Evolutionary conservation across 2,888 invertebrate genomes (phyloP), one percentile per base, ranked within the genome.

Genomic region (Ophion ventricosus): DNA sequence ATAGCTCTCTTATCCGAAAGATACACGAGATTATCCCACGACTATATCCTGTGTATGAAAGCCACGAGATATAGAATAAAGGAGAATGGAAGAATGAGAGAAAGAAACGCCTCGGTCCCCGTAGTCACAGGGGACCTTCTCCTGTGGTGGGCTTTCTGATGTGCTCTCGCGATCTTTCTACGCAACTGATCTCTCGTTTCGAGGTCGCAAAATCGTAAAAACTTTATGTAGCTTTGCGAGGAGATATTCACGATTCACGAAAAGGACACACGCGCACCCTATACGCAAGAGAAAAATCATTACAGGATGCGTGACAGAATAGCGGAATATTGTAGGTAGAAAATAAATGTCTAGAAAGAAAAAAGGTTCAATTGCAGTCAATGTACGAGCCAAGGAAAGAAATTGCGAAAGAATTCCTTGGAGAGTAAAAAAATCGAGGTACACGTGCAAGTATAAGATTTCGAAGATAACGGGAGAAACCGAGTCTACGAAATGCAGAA

Each of bases 1-100:
- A 93, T 92, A 92, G 92, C 90, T 91, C 92, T 92, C 92, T 92
- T 92, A 92, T 91, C 89, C 91, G 91, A 90, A 91, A 91, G 90
- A 92, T 91, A 92, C 92, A 92, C 91, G 90, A 91, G 92, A 92
- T 93, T 92, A 92, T 91, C 90, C 90, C 89, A 85, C 87, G 80
- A 82, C 86, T 73, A 74, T 75, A 70, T 74, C 67, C 83, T 61
- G 70, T 49, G 29, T 66, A 66, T 59, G 78, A 56, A 72, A 74
- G 61, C 43, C 73, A 35, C 26, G 49, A 59, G 66, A 80, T 59
- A 66, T 59, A 80, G 66, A 73, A 80, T n/a, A 69, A 54, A 10
- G 25, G 54, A 69, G 66, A 75, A 73, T 26, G 75, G 80, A 75
- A 81, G 70, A 74, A 74, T 54, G 57, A 70, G 69, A 78, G 70